Evolutionary conservation across 1,140 invertebrate genomes (phyloP).

Genomic region (Eumeta japonica): DNA sequence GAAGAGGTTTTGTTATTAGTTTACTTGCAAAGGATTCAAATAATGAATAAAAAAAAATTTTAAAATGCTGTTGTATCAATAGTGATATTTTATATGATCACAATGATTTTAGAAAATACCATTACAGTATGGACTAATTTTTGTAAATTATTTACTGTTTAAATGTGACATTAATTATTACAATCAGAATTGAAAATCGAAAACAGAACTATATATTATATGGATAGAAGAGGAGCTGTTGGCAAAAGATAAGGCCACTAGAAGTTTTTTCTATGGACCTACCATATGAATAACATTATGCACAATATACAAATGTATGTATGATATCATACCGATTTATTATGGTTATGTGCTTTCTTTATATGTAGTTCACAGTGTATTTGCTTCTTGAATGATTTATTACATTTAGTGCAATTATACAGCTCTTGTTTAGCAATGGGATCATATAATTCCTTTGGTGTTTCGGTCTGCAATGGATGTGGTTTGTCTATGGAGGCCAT

Average conservation of each 20-base stretch:
- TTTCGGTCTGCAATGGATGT: constrained; percentile 1
- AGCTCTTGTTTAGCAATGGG: constrained; percentile 31
- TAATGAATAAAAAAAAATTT: too few relatives aligned
- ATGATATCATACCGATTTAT: constrained; percentile 14
- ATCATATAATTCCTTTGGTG: constrained; percentile 25
- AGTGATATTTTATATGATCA: too few relatives aligned
- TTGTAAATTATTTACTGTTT: too few relatives aligned
- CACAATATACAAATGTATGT: background rate
- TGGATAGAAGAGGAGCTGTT: background rate
- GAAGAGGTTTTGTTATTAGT: too few relatives aligned
- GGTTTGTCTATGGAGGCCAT: constrained; percentile 38
- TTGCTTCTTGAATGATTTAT: constrained; percentile 64
- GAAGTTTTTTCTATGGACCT: background rate
- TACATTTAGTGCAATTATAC: constrained; percentile 61
- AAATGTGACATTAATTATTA: too few relatives aligned
- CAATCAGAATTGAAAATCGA: too few relatives aligned
- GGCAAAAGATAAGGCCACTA: background rate
- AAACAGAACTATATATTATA: background rate
- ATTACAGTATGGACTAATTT: too few relatives aligned
- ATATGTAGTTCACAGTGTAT: constrained; percentile 67
- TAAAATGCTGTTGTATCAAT: too few relatives aligned
- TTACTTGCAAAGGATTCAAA: too few relatives aligned
- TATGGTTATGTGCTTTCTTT: constrained; percentile 57
- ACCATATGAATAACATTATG: background rate
- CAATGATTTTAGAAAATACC: too few relatives aligned